Conservation (phyloP, 2,113 vertebrate genomes). For the Platanista minor region DNA sequence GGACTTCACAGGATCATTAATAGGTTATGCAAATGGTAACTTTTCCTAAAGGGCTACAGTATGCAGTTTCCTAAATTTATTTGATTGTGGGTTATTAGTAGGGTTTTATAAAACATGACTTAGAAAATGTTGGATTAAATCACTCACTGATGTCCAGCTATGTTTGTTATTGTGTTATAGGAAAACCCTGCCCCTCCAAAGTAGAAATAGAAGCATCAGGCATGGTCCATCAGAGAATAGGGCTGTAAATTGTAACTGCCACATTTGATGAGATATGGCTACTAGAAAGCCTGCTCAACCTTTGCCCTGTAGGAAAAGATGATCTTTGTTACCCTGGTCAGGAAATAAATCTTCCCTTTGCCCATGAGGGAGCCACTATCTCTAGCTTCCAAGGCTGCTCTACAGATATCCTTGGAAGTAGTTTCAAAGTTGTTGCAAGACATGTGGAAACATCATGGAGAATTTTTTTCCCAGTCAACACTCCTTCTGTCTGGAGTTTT, state of each 20-base stretch:
- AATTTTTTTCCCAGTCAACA: background rate
- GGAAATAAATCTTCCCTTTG: background rate
- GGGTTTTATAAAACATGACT: background rate
- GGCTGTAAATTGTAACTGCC: background rate
- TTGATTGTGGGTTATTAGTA: background rate
- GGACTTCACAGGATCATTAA: background rate
- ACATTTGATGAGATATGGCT: background rate
- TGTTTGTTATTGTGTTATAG: background rate
- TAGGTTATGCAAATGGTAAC: background rate
- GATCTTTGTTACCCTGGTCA: background rate
- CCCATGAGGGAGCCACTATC: background rate
- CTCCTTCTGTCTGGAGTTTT: too few relatives aligned
- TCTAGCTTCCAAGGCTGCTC: background rate
- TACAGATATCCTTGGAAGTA: background rate
- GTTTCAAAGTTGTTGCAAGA: background rate
- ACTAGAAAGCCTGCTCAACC: background rate
- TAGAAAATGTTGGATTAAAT: background rate
- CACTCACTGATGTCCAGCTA: background rate
- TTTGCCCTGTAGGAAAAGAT: background rate
- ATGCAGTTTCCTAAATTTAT: background rate
- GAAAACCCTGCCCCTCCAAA: background rate
- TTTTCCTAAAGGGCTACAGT: background rate
- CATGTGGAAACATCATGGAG: background rate
- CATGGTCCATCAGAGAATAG: background rate
- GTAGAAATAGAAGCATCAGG: background rate